A percentile compares a stretch with the other conserved stretches of the same genome.
phyloP scores from a whole-genome alignment of 2,888 invertebrate genomes.

The Dasypogon diadema region DNA sequence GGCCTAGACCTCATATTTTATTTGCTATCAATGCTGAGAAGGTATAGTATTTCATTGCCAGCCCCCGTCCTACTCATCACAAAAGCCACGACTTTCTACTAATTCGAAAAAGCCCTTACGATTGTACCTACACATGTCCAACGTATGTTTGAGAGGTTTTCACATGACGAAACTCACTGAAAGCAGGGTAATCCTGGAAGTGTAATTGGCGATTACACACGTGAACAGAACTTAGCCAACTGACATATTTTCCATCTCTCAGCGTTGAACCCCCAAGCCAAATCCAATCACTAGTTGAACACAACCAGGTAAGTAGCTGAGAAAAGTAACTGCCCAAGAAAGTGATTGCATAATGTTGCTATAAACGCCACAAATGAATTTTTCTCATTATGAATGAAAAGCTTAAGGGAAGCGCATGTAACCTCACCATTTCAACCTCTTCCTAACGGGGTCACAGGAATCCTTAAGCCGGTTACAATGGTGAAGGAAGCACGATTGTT shows the following conservation, averaged over 20 bases:
- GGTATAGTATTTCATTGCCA: too few relatives aligned
- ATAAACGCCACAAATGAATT: constrained; percentile 10
- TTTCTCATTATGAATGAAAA: not conserved
- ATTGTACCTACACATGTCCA: not conserved
- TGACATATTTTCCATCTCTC: not conserved
- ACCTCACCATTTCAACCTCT: constrained; percentile 1
- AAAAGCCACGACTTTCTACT: too few relatives aligned
- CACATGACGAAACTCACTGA: not conserved
- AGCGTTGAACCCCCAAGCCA: not conserved
- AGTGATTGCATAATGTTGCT: constrained; percentile 30
- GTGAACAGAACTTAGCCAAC: not conserved
- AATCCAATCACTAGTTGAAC: constrained; percentile 21
- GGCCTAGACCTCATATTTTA: too few relatives aligned
- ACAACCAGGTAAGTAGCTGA: not conserved
- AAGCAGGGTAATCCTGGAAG: not conserved
- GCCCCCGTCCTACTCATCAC: too few relatives aligned
- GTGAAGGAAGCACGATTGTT: constrained; percentile 13
- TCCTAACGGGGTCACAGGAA: not conserved
- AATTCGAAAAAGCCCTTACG: too few relatives aligned
- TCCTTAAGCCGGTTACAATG: constrained; percentile 32
- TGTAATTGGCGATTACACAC: not conserved
- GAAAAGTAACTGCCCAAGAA: not conserved
- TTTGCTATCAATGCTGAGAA: too few relatives aligned
- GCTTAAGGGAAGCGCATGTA: constrained; percentile 19
- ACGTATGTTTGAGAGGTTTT: not conserved